Evolutionary conservation across 2,888 invertebrate species (phyloP), one percentile per base, ranked within the genome.

Genomic region (Eristalis tenax): DNA sequence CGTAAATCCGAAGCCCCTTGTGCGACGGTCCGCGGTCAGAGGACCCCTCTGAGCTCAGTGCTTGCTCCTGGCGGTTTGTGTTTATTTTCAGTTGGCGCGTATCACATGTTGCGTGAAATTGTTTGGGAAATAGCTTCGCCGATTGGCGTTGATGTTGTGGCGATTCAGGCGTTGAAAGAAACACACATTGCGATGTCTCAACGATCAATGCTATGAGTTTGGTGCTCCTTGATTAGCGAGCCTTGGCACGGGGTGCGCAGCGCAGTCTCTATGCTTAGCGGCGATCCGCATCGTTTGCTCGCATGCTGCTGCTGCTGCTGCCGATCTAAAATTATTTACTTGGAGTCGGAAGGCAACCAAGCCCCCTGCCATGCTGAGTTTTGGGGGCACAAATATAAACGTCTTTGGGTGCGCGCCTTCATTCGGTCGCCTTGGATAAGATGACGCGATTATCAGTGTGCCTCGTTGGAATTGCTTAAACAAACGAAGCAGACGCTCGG

Each of bases 51-150:
- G 8, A 8, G 28, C 26, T 26, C 23, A 23, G 56, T 61, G 73
- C 26, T 56, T 22, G 32, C 8, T 59, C 59, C 26, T 26, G 26
- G 59, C 26, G 15, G 26, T 5, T 23, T 50, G 50, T 73, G 85
- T 71, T 74, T 82, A 82, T 82, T 74, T 82, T 74, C 78, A 75
- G 63, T 59, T 40, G 57, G 38, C 69, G 59, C 65, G 38, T 26
- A 69, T 86, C 77, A 69, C 63, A 80, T 68, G 81, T 69, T 78
- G 78, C 86, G 70, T 75, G 69, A 86, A 86, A 82, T 78, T 86
- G 85, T 82, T 86, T 86, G 66, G 59, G 74, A 85, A 82, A 85
- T 74, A 78, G 38, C 73, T 82, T 50, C 15, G 50, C 43, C 38
- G 35, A 69, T 73, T 81, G 76, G 38, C 32, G 80, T 63, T 81